phyloP scores from a whole-genome alignment of 2,888 invertebrate species.

The Patella ulyssiponensis region DNA sequence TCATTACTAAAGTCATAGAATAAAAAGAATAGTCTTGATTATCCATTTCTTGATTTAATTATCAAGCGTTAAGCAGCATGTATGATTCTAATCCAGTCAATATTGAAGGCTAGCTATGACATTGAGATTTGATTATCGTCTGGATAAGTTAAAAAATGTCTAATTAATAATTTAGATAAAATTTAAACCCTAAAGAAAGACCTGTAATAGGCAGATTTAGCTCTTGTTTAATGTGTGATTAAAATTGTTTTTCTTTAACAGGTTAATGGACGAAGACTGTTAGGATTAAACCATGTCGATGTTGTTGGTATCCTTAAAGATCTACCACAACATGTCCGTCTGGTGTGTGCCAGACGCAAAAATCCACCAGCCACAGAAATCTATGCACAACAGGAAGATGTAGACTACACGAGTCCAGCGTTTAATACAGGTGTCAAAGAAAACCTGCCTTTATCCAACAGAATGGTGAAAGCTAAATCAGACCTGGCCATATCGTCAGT shows the following conservation, averaged over 20 bases:
- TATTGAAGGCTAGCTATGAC: too few species aligned
- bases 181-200: too few species aligned
- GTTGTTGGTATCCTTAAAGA: slow-evolving; percentile 95
- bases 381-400: slow-evolving; percentile 51
- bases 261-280: slow-evolving; percentile 87
- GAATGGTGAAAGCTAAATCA: slow-evolving; percentile 92
- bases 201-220: too few species aligned
- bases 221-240: too few species aligned
- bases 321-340: slow-evolving; percentile 88
- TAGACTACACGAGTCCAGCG: slow-evolving; percentile 32
- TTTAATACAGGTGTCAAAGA: slow-evolving; percentile 46
- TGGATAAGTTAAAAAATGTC: too few species aligned
- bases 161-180: too few species aligned
- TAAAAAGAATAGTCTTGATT: too few species aligned
- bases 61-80: too few species aligned
- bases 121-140: too few species aligned
- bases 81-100: too few species aligned
- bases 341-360: slow-evolving; percentile 84
- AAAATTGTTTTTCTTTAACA: slow-evolving; percentile 71
- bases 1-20: too few species aligned
- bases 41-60: not conserved
- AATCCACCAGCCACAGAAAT: slow-evolving; percentile 44
- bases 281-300: slow-evolving; percentile 93
- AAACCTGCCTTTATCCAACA: slow-evolving; percentile 73
- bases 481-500: slow-evolving; percentile 82